A percentile compares a stretch with the other conserved stretches of the same genome.
Conservation (phyloP, 2,797 vertebrate genomes). For the Garrulus glandarius region DNA sequence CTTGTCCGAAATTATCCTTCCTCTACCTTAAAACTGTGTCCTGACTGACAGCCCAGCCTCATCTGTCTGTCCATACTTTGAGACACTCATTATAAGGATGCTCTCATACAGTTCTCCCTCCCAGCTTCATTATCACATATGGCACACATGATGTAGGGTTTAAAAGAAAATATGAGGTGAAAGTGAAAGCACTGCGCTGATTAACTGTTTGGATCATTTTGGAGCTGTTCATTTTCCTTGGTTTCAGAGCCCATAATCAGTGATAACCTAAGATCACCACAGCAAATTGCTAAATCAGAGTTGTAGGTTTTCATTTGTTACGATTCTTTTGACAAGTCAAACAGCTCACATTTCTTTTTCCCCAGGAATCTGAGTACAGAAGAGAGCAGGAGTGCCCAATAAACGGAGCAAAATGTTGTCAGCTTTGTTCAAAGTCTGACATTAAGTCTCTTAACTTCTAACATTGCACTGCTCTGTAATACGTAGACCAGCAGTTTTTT, state of each 20-base stretch:
- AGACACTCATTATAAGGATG: not conserved
- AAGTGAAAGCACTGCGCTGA: not conserved
- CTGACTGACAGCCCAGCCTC: not conserved
- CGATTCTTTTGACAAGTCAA: not conserved
- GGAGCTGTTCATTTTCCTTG: not conserved
- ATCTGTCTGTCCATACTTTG: not conserved
- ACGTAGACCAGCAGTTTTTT: not conserved
- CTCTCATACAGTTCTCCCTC: not conserved
- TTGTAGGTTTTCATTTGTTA: not conserved
- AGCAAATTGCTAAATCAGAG: not conserved
- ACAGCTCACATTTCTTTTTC: not conserved
- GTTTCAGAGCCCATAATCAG: not conserved
- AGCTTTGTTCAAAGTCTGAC: not conserved
- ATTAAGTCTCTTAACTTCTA: not conserved
- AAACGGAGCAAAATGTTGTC: not conserved
- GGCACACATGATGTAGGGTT: not conserved
- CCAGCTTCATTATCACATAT: not conserved
- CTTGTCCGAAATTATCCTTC: not conserved
- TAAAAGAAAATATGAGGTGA: not conserved
- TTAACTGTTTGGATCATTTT: not conserved
- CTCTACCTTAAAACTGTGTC: not conserved
- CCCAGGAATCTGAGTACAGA: not conserved
- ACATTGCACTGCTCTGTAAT: not conserved
- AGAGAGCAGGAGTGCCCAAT: not conserved
- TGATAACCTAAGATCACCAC: not conserved